Conservation (phyloP, 2,113 vertebrate genomes). For the Microtus richardsoni region DNA sequence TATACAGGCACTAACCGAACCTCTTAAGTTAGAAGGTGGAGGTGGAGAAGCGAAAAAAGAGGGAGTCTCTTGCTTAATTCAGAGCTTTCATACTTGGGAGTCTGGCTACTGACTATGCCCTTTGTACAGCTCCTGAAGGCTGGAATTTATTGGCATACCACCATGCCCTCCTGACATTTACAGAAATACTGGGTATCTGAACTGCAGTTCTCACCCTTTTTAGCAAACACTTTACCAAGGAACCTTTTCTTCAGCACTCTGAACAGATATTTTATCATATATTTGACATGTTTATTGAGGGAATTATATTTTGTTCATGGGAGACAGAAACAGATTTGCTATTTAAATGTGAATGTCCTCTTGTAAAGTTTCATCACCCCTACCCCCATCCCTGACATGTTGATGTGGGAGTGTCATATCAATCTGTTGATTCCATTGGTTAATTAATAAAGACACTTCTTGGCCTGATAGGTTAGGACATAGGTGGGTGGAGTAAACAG, state of each 20-base stretch:
- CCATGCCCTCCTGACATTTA: too few relatives aligned
- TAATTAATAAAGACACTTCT: too few relatives aligned
- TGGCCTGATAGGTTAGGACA: too few relatives aligned
- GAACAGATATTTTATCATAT: slow-evolving; percentile 47
- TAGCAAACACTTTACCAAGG: not conserved
- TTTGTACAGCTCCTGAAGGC: not conserved
- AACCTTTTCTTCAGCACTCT: not conserved
- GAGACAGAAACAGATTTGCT: not conserved
- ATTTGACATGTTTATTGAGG: not conserved
- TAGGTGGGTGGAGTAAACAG: too few relatives aligned
- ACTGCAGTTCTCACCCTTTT: not conserved
- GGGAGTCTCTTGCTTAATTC: not conserved
- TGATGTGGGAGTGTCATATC: too few relatives aligned
- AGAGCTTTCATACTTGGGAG: not conserved
- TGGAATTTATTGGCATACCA: not conserved
- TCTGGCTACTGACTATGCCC: not conserved
- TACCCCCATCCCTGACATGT: not conserved
- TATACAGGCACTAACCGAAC: not conserved
- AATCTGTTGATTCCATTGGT: too few relatives aligned
- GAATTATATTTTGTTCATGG: not conserved
- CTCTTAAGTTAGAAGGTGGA: not conserved
- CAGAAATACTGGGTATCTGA: too few relatives aligned
- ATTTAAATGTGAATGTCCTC: not conserved
- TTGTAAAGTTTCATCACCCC: not conserved
- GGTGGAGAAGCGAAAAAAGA: not conserved